Conservation (phyloP, 2,797 vertebrate species). For the Leptatherina wallacei region DNA sequence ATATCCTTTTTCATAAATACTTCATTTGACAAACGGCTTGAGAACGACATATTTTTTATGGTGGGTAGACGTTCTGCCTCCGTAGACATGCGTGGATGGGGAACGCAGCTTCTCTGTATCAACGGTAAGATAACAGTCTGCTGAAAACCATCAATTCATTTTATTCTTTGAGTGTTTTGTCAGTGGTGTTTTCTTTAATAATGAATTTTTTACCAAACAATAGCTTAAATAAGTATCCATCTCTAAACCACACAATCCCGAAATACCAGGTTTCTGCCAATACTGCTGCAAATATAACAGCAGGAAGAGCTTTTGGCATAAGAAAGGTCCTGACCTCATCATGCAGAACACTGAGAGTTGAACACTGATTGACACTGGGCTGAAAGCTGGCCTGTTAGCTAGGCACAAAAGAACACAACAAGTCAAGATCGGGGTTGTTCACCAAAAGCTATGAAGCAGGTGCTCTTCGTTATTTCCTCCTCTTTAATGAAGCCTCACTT, state of each 20-base stretch:
- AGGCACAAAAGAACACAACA: background rate
- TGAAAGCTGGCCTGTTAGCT: background rate
- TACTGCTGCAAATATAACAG: background rate
- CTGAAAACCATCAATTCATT: no score
- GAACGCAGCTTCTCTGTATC: background rate
- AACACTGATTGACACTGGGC: background rate
- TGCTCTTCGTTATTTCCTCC: no score
- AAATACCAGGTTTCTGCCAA: background rate
- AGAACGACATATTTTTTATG: background rate
- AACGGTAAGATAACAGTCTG: background rate
- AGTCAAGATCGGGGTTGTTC: background rate
- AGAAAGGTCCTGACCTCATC: background rate
- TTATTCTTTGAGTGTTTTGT: no score
- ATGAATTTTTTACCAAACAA: background rate
- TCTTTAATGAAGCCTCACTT: no score
- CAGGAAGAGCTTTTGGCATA: background rate
- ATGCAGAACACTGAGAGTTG: slow-evolving; percentile 6
- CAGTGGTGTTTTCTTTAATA: no score
- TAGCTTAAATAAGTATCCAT: background rate
- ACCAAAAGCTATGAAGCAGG: background rate
- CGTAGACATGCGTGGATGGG: background rate
- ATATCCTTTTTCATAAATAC: background rate
- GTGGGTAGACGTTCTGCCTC: background rate
- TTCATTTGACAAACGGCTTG: background rate
- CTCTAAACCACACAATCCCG: background rate